Base-by-base conservation (phyloP, 2,797 vertebrate species). In the Melanotaenia parkinsoni region DNA sequence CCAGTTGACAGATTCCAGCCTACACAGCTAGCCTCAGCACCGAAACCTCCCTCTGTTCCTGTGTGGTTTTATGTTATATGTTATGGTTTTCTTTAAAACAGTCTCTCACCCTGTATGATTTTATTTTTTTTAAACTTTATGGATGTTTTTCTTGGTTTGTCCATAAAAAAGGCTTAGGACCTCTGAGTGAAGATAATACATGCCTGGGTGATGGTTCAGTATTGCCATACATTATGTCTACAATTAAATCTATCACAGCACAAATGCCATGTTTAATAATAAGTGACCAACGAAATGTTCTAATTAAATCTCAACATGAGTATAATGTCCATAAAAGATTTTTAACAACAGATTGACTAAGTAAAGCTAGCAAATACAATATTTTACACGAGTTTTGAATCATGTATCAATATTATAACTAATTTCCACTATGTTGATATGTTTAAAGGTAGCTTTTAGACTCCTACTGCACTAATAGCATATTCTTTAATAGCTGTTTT, bases 1-100 rank as follows among this genome's bases (percentile, higher is more conserved):
- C 63, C 32, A 54, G 63, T 32, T 63, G 75, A 78, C 78, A 87
- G 85, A 92, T 91, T 88, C 78, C 79, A 91, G 88, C 90, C 88
- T 85, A 76, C 78, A 79, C 76, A 79, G 70, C 84, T 54, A 64
- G 63, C 66, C 65, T 70, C 66, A 63, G 70, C 70, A 71, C 45
- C 81, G 74, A 90, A 82, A 85, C 58, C 56, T 73, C 76, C 72
- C 74, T 77, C 57, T 79, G 75, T 69, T 87, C 65, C 77, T 88
- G 72, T 88, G 87, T 84, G 86, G 76, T 40, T 89, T 85, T 80
- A 72, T 85, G 35, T 73, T 69, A 76, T 77, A 61, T 43, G 40
- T 43, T 67, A 76, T 43, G 53, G 58, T 38, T 54, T 80, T 81
- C 62, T 26, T 67, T 76, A 73, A 86, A 89, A 72, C 82, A 74